Percentiles rank a stretch among this genome's conserved stretches.
Evolutionary conservation across 2,888 invertebrate species (phyloP).

Genomic region (Craniophora ligustri): DNA sequence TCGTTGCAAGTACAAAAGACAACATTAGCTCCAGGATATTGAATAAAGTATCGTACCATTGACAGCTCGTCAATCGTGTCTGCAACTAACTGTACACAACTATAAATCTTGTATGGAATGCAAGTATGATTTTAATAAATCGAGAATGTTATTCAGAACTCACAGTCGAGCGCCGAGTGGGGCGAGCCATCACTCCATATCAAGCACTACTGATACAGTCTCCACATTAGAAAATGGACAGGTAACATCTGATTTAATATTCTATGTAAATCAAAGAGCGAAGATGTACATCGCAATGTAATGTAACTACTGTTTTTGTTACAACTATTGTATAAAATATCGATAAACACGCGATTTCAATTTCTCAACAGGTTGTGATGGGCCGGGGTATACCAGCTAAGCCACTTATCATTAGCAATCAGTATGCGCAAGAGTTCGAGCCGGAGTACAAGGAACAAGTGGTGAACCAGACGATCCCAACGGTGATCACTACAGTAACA

Average conservation of each 20-base stretch:
- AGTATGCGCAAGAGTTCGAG: constrained; percentile 84
- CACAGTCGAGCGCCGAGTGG: constrained; percentile 86
- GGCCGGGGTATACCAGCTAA: constrained; percentile 80
- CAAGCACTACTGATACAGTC: constrained; percentile 82
- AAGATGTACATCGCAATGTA: constrained; percentile 5
- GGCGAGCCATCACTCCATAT: constrained; percentile 85
- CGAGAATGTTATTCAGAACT: constrained; percentile 67
- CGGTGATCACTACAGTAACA: constrained; percentile 45
- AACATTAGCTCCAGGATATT: neutral
- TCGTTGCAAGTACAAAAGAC: neutral
- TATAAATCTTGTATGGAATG: neutral
- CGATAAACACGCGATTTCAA: constrained; percentile 15
- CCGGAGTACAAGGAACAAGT: constrained; percentile 75
- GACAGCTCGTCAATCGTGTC: neutral
- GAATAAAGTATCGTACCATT: neutral
- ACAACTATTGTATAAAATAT: constrained; percentile 19
- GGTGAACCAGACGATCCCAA: constrained; percentile 46
- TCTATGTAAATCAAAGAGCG: constrained; percentile 37
- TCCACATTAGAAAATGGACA: constrained; percentile 87
- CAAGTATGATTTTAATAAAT: neutral
- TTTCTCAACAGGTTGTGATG: constrained; percentile 70
- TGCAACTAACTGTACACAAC: neutral
- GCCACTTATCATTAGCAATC: constrained; percentile 84
- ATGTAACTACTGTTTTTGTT: constrained; percentile 21
- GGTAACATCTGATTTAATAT: constrained; percentile 64